These are phyloP conservation scores for Acanthochromis polyacanthus DNA, from an alignment of 2,113 vertebrate species.

Conservation along the genomic window DNA sequence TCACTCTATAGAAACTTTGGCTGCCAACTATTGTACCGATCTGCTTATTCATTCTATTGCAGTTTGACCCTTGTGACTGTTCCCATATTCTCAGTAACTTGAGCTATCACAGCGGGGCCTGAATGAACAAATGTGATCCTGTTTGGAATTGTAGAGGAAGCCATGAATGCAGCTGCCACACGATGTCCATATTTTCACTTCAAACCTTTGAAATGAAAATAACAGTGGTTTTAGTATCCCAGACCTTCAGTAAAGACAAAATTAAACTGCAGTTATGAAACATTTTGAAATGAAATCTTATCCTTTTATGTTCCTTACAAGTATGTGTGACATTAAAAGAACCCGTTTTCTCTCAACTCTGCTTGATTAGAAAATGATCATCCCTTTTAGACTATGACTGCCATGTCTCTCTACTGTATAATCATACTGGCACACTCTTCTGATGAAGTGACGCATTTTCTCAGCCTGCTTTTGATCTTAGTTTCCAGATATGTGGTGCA, in stretches of 20 bases:
- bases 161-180: conserved; percentile 10
- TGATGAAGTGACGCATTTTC: conserved; percentile 32
- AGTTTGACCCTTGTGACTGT: conserved; percentile 3
- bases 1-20: conserved; percentile 24
- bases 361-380: conserved; percentile 55
- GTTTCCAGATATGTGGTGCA: background rate
- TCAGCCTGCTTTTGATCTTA: conserved; percentile 3
- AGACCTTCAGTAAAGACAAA: background rate
- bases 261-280: conserved; percentile 22
- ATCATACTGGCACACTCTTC: conserved; percentile 50
- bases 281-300: conserved; percentile 11
- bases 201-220: conserved; percentile 9
- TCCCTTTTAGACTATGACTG: conserved; percentile 31
- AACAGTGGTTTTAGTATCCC: conserved; percentile 2
- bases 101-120: background rate
- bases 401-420: conserved; percentile 36
- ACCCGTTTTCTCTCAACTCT: conserved; percentile 11
- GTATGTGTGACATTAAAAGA: conserved; percentile 5
- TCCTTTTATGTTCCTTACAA: conserved; percentile 1
- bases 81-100: conserved; percentile 20
- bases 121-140: conserved; percentile 11
- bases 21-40: conserved; percentile 12
- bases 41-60: conserved; percentile 26
- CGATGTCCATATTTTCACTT: background rate
- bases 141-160: background rate